Evolutionary conservation across 2,888 invertebrate genomes (phyloP).

Genomic region (Spodoptera picta): DNA sequence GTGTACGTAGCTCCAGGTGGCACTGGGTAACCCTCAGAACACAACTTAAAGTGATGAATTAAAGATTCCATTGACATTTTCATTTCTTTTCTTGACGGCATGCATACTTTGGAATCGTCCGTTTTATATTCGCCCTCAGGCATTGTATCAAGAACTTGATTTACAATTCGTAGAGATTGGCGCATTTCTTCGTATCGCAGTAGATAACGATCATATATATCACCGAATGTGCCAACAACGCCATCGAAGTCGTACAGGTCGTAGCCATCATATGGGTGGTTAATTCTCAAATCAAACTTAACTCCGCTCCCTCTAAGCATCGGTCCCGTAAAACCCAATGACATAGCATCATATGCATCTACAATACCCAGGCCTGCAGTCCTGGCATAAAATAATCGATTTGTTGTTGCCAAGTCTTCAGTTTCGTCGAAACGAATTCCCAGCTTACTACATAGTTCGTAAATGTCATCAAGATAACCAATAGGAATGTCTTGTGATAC

Average conservation of each 20-base stretch:
- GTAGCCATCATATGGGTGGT: constrained; percentile 95
- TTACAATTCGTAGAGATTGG: constrained; percentile 93
- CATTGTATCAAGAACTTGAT: constrained; percentile 95
- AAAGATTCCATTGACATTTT: constrained; percentile 96
- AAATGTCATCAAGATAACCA: constrained; percentile 94
- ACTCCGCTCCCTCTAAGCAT: constrained; percentile 94
- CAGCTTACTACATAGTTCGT: constrained; percentile 91
- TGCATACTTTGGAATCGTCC: constrained; percentile 93
- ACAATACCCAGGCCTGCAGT: constrained; percentile 93
- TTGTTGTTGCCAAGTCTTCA: constrained; percentile 93
- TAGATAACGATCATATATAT: constrained; percentile 94
- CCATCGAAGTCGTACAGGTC: constrained; percentile 95
- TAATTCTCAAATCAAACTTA: constrained; percentile 95
- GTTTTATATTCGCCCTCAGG: constrained; percentile 93
- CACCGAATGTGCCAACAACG: constrained; percentile 94
- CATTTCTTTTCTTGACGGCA: constrained; percentile 94
- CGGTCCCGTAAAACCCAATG: constrained; percentile 91
- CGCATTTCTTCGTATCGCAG: constrained; percentile 92
- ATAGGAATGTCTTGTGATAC: constrained; percentile 89
- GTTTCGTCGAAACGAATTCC: constrained; percentile 94
- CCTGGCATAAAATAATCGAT: constrained; percentile 90
- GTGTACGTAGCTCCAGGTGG: constrained; percentile 95
- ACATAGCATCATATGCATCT: constrained; percentile 93
- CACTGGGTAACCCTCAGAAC: constrained; percentile 93
- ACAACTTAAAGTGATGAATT: constrained; percentile 97